Conservation (phyloP, 2,888 invertebrate genomes). For the Agonum fuliginosum region DNA sequence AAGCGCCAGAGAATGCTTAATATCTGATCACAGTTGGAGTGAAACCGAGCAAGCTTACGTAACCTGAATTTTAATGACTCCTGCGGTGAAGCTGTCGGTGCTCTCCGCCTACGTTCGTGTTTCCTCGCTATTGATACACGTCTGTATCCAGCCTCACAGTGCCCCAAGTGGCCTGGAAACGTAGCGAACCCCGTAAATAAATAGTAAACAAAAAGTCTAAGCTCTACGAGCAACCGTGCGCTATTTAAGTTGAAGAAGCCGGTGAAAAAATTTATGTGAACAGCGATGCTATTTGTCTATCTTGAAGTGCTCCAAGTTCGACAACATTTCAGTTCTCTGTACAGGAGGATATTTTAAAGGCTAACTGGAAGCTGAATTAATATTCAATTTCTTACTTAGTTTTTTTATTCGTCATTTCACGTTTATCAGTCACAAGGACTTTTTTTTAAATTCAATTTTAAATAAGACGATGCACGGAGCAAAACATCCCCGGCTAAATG, state of each 20-base stretch:
- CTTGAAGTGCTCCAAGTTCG: background rate
- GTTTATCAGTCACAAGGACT: no score
- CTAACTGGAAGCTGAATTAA: no score
- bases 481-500: no score
- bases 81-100: constrained; percentile 21
- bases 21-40: constrained; percentile 57
- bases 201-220: constrained; percentile 54
- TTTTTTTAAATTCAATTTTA: no score
- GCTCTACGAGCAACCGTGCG: constrained; percentile 1
- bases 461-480: no score
- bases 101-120: constrained; percentile 13
- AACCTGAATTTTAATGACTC: constrained; percentile 56
- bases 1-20: constrained; percentile 57
- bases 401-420: no score
- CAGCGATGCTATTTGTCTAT: constrained; percentile 27
- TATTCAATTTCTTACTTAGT: no score
- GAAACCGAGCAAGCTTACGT: constrained; percentile 43
- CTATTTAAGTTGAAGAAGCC: constrained; percentile 23
- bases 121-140: constrained; percentile 30
- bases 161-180: constrained; percentile 29
- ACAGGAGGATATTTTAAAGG: no score
- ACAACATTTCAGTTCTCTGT: background rate
- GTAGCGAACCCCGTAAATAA: constrained; percentile 46
- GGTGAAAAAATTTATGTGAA: constrained; percentile 23
- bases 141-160: background rate